Base-by-base conservation (phyloP, 2,113 vertebrate species). In the Psittacara wagleri region DNA sequence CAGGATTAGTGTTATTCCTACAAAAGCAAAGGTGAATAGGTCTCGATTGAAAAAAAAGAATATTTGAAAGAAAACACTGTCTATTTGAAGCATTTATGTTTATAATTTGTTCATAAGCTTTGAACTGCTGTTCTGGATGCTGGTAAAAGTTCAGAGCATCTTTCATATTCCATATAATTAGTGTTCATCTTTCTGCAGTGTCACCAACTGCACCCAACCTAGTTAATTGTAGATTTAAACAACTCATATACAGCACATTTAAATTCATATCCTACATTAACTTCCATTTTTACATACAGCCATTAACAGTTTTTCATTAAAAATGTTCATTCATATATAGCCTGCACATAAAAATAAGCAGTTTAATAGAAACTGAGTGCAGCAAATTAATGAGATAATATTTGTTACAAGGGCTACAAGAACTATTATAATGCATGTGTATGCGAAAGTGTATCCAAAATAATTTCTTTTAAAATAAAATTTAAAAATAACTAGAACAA, bases 191-290 rank as follows among this genome's bases (percentile, higher is more conserved):
- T 91, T 92, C 74, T 93, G 67, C 84, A 92, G n/a, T n/a, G 52
- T 84, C 80, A 89, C 68, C 88, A 92, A 10, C 31, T 61, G 61
- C 79, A 79, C 15, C 29, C 69, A 94, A 82, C 74, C 66, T 84
- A 57, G 39, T 92, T 82, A 94, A 96, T 27, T 93, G 54, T 66
- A 79, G n/a, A 84, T 87, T 77, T 94, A 78, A 90, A 78, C 75
- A 88, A 80, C 63, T 87, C n/a, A 64, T 68, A 68, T 39, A 79
- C 24, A 35, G 46, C 37, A 80, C 69, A 63, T 87, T 82, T 62
- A 85, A 90, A 95, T 74, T 73, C 23, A 86, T 62, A 69, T 51
- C n/a, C 54, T 82, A 78, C 48, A 64, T 82, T 86, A 84, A 41
- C 35, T 91, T 91, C 35, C 15, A 66, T 69, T 92, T 91, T 89